Conservation (phyloP, 37 sponge, comb jelly and placozoan genomes). For the Haliclona indistincta region DNA sequence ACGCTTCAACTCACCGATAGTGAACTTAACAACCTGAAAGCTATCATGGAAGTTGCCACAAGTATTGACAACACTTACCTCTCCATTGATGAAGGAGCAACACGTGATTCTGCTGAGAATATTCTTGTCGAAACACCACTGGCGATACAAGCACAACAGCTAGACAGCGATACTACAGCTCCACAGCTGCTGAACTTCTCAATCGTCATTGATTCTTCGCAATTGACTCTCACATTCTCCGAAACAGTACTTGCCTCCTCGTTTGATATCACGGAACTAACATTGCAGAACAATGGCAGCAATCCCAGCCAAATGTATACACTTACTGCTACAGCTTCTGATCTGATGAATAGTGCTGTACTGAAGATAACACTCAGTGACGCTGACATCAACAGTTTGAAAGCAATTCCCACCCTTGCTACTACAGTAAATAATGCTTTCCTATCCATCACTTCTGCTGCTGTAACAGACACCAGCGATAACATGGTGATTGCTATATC, state of each 20-base stretch:
- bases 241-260: constrained; percentile 66
- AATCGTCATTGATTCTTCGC: constrained; percentile 49
- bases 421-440: constrained; percentile 53
- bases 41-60: constrained; percentile 45
- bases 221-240: constrained; percentile 75
- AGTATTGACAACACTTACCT: constrained; percentile 59
- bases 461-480: constrained; percentile 66
- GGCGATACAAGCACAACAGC: constrained; percentile 34
- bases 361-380: constrained; percentile 43
- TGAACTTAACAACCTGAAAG: constrained; percentile 72
- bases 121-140: constrained; percentile 24
- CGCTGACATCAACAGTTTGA: constrained; percentile 55
- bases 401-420: constrained; percentile 36
- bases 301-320: constrained; percentile 50
- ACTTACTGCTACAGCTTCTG: constrained; percentile 45
- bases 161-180: constrained; percentile 58
- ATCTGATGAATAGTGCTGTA: constrained; percentile 24
- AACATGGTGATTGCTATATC: constrained; percentile 46
- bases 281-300: constrained; percentile 53
- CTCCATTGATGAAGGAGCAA: constrained; percentile 49
- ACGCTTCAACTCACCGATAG: constrained; percentile 31
- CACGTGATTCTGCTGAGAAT: constrained; percentile 74
- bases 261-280: constrained; percentile 48
- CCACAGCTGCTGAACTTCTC: constrained; percentile 69
- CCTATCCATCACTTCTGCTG: constrained; percentile 32